phyloP scores from a whole-genome alignment of 2,113 vertebrate species.

The Climacteris rufus region DNA sequence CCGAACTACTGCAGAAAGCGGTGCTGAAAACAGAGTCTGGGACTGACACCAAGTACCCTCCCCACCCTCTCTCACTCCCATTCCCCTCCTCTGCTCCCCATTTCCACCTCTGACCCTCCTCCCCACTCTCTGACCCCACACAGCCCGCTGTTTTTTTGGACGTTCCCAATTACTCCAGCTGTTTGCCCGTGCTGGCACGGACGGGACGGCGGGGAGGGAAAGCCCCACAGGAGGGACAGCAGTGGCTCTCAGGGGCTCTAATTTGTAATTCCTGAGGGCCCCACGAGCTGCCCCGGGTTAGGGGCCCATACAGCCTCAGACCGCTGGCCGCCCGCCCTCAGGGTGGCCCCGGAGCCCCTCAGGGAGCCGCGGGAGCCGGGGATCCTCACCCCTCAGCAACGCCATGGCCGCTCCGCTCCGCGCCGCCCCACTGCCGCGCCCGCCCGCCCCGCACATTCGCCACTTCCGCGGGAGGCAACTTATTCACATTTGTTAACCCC shows the following conservation, averaged over 20 bases:
- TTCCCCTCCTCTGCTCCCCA: too few relatives aligned
- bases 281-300: neutral
- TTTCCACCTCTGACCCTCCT: neutral
- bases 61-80: too few relatives aligned
- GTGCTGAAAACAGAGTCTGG: neutral
- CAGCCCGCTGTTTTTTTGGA: neutral
- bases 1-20: neutral
- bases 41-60: neutral
- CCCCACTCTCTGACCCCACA: neutral
- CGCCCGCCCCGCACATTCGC: neutral
- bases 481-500: too few relatives aligned
- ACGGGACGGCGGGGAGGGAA: neutral
- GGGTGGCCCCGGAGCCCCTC: neutral
- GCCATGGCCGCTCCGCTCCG: conserved; percentile 20
- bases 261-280: neutral
- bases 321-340: neutral
- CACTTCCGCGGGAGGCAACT: too few relatives aligned
- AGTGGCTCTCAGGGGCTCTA: neutral
- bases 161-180: neutral
- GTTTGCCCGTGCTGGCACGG: neutral
- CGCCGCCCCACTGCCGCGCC: neutral
- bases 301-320: too few relatives aligned
- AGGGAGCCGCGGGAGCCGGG: too few relatives aligned
- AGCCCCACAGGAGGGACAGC: too few relatives aligned
- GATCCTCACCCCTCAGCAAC: conserved; percentile 67